Percentiles rank a stretch among this genome's conserved stretches.
phyloP scores from a whole-genome alignment of 2,888 invertebrate genomes.

The Antheraea assamensis region DNA sequence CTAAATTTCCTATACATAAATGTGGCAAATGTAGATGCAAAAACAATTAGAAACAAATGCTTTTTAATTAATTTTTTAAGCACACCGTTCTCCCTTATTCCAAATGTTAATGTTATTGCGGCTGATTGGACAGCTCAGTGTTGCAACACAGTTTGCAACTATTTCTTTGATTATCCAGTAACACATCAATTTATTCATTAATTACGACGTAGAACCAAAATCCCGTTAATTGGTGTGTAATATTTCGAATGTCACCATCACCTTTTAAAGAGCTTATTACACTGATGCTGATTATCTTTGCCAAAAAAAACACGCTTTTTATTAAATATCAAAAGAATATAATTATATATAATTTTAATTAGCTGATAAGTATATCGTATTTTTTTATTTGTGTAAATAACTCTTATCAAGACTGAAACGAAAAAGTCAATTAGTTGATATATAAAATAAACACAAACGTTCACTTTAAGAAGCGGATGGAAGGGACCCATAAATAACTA shows the following conservation, averaged over 20 bases:
- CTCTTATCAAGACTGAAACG: conserved; percentile 55
- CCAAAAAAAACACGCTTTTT: not conserved
- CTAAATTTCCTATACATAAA: too few species aligned
- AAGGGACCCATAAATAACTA: conserved; percentile 11
- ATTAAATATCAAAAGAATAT: not conserved
- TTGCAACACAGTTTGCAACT: too few species aligned
- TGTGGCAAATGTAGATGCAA: too few species aligned
- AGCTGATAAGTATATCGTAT: conserved; percentile 17
- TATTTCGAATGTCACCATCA: not conserved
- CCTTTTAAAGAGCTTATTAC: not conserved
- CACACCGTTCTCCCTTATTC: too few species aligned
- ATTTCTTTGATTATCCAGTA: too few species aligned
- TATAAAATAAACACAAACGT: not conserved
- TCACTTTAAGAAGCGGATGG: not conserved
- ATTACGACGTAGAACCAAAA: not conserved
- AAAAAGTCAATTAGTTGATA: conserved; percentile 57
- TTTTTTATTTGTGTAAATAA: conserved; percentile 23
- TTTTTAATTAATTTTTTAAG: too few species aligned
- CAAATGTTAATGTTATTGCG: too few species aligned
- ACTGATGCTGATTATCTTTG: not conserved
- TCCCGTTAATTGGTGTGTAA: not conserved
- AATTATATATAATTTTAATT: conserved; percentile 13
- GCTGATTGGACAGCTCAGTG: too few species aligned
- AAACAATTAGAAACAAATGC: too few species aligned
- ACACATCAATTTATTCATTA: not conserved